A percentile compares a stretch with the other conserved stretches of the same genome.
Evolutionary conservation across 2,797 vertebrate genomes (phyloP).

Genomic region (Arnoldichthys spilopterus): DNA sequence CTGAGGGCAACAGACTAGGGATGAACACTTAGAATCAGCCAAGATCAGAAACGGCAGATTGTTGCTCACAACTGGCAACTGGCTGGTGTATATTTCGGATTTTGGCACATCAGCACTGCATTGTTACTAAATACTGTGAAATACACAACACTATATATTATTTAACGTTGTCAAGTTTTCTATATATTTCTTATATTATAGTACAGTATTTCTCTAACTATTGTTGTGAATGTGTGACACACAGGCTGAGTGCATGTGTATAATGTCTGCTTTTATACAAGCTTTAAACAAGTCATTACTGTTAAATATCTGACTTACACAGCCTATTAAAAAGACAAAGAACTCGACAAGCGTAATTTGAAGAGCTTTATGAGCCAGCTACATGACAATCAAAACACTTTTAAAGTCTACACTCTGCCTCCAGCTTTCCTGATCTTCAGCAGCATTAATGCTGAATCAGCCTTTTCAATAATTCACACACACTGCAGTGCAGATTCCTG

Average conservation of each 20-base stretch:
- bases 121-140: too few relatives aligned
- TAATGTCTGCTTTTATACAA: slow-evolving; percentile 11
- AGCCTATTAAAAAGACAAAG: background rate
- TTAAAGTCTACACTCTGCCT: background rate
- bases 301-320: background rate
- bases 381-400: slow-evolving; percentile 12
- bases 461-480: slow-evolving; percentile 17
- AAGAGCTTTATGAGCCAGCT: background rate
- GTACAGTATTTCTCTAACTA: too few relatives aligned
- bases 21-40: too few relatives aligned
- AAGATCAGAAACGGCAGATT: too few relatives aligned
- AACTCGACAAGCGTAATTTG: background rate
- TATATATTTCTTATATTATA: too few relatives aligned
- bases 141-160: too few relatives aligned
- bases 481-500: background rate
- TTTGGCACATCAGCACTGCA: too few relatives aligned
- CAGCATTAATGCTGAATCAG: slow-evolving; percentile 2
- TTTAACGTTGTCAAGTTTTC: too few relatives aligned
- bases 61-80: too few relatives aligned
- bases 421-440: background rate
- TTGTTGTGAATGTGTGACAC: background rate
- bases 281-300: slow-evolving; percentile 7
- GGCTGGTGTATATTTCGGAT: too few relatives aligned
- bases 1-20: background rate
- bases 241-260: background rate